Evolutionary conservation across 92 coral and sea anemone genomes (phyloP).

Genomic region (Parazoanthus atlanticus): DNA sequence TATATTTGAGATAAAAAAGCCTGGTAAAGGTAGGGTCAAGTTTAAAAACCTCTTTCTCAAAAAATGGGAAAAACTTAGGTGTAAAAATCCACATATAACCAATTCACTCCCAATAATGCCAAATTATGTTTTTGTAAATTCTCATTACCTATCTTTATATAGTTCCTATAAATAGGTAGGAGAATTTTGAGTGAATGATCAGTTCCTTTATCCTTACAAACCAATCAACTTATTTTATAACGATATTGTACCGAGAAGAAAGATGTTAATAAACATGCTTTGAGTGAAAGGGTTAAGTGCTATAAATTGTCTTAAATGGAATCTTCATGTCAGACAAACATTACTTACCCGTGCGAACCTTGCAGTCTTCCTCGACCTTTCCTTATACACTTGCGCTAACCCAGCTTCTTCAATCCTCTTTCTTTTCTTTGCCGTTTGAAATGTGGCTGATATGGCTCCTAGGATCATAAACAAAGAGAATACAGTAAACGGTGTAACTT

Average conservation of each 20-base stretch:
- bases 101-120: slow-evolving; percentile 22
- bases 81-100: slow-evolving; percentile 12
- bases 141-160: slow-evolving; percentile 18
- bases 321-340: slow-evolving; percentile 21
- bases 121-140: slow-evolving; percentile 16
- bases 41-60: not conserved
- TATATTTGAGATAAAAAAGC: not conserved
- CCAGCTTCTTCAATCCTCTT: slow-evolving; percentile 20
- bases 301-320: no score
- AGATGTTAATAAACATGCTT: slow-evolving; percentile 21
- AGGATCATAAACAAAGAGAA: no score
- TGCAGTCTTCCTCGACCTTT: slow-evolving; percentile 23
- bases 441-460: slow-evolving; percentile 24
- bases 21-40: not conserved
- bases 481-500: no score
- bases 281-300: slow-evolving; percentile 18
- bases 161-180: slow-evolving; percentile 18
- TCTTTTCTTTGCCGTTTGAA: slow-evolving; percentile 18
- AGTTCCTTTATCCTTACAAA: slow-evolving; percentile 3
- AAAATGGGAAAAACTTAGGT: slow-evolving; percentile 15
- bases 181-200: slow-evolving; percentile 20
- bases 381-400: slow-evolving; percentile 13
- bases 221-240: not conserved
- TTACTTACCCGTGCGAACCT: slow-evolving; percentile 15
- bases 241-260: not conserved